These are phyloP conservation scores for rat (Rattus norvegicus) DNA, from an alignment of 2,113 vertebrate genomes.

Conservation along the genomic window GRCr8 NC_086033.1:84603501-84604000, in stretches of 20 bases:
- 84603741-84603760: neutral
- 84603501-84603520: neutral
- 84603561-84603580: neutral
- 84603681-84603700: neutral
- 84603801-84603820: neutral
- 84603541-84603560: neutral
- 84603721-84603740: neutral
- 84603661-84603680: neutral
- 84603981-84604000: neutral
- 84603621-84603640: neutral
- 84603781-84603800: neutral
- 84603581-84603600: neutral
- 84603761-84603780: neutral
- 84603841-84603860: conserved; percentile 6
- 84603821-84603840: neutral
- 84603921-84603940: neutral
- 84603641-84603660: neutral
- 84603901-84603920: neutral
- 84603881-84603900: conserved; percentile 26
- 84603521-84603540: neutral
- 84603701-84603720: neutral
- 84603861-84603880: neutral
- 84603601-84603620: neutral
- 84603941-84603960: neutral
- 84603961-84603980: neutral